These are phyloP conservation scores for Lophotriccus pileatus DNA, from an alignment of 2,797 vertebrate species.

Conservation along the genomic window DNA sequence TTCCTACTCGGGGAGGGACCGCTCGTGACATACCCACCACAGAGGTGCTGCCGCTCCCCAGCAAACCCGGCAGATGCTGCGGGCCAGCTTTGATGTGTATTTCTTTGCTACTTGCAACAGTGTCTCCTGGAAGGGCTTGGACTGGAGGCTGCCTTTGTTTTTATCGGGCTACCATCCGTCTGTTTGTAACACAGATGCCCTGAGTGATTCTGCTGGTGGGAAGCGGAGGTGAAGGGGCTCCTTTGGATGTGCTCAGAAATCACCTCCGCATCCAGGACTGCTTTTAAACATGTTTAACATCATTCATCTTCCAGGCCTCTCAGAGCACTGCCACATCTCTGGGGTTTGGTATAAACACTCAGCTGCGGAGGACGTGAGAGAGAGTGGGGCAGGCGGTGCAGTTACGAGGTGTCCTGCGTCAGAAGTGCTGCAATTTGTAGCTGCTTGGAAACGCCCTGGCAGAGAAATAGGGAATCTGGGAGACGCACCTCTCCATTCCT, in stretches of 20 bases:
- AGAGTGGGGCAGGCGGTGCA: accelerated
- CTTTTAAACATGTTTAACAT: not conserved
- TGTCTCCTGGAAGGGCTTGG: not conserved
- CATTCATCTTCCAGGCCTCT: not conserved
- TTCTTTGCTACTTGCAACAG: not conserved
- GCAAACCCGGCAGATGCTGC: not conserved
- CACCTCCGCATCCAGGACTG: not conserved
- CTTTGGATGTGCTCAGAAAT: not conserved
- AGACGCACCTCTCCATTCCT: not conserved
- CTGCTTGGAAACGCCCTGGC: not conserved
- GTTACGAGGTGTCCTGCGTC: not conserved
- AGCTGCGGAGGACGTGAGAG: not conserved
- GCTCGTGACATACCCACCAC: accelerated
- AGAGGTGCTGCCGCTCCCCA: not conserved
- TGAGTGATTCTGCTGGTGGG: not conserved
- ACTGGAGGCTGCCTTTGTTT: not conserved
- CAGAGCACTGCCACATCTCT: not conserved
- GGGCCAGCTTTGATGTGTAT: not conserved
- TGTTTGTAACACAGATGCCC: not conserved
- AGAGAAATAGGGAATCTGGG: not conserved
- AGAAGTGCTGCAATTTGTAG: not conserved
- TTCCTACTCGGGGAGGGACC: not conserved
- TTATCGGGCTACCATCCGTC: not conserved
- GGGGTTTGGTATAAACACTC: not conserved
- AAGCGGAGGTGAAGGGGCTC: not conserved